phyloP scores from a whole-genome alignment of 2,888 invertebrate species.

The Apeira syringaria region DNA sequence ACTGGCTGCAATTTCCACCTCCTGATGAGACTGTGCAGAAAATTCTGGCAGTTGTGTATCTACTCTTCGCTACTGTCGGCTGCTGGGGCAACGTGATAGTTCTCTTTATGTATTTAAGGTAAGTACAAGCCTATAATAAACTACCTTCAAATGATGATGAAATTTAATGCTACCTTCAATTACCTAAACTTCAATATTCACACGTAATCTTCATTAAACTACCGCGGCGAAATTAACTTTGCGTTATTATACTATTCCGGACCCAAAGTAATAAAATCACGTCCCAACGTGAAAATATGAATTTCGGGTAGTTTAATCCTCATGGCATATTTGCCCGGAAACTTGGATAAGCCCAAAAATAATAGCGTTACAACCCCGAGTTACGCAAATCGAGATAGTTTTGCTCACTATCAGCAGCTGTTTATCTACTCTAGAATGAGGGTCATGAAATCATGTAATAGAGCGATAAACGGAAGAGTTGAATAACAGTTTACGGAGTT shows the following conservation, averaged over 20 bases:
- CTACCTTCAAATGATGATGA: neutral
- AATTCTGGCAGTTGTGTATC: constrained; percentile 84
- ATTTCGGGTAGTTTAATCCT: constrained; percentile 18
- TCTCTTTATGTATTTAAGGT: constrained; percentile 89
- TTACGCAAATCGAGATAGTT: constrained; percentile 3
- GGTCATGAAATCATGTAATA: constrained; percentile 2
- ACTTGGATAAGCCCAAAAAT: constrained; percentile 13
- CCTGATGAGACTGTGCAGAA: constrained; percentile 83
- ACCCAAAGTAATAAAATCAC: constrained; percentile 18
- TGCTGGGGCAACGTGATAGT: constrained; percentile 88
- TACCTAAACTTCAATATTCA: neutral
- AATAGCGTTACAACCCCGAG: too few species aligned
- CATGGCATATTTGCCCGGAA: constrained; percentile 14
- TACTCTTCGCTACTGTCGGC: constrained; percentile 86
- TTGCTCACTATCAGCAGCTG: constrained; percentile 1
- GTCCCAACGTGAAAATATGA: constrained; percentile 15
- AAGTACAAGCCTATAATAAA: constrained; percentile 44
- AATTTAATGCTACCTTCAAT: neutral
- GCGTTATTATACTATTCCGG: constrained; percentile 11
- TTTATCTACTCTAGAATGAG: neutral
- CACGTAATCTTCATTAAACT: neutral
- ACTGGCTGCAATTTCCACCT: constrained; percentile 89
- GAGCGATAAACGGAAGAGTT: constrained; percentile 9
- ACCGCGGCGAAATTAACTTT: neutral
- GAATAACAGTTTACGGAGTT: too few species aligned